These are phyloP conservation scores for Junonia oenone DNA, from an alignment of 2,888 invertebrate species.

Conservation along the genomic window DNA sequence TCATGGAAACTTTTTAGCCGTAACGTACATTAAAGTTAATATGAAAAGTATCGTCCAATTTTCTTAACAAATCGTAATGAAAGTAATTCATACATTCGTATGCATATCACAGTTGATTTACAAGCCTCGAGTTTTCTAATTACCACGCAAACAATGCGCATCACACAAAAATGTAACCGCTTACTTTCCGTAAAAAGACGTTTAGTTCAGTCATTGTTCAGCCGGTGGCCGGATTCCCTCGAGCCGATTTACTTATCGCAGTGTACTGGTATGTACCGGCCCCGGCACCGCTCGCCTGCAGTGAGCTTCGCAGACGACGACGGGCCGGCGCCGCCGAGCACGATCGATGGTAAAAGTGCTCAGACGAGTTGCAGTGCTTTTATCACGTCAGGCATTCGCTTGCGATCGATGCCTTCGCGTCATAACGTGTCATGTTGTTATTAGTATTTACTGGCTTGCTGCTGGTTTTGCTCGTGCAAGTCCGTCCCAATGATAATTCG, in stretches of 20 bases:
- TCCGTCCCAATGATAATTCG: too few species aligned
- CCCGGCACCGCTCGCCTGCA: background rate
- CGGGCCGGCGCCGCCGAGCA: background rate
- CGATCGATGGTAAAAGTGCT: constrained; percentile 1
- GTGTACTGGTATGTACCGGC: background rate
- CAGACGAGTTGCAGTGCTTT: background rate
- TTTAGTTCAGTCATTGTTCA: background rate
- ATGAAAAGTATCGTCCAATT: too few species aligned
- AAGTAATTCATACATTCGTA: background rate
- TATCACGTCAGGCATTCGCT: background rate
- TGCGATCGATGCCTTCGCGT: background rate
- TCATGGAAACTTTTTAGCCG: too few species aligned
- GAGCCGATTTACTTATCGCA: background rate
- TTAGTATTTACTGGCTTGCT: too few species aligned
- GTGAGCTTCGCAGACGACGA: too few species aligned
- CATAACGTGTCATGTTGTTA: background rate
- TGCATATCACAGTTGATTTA: background rate
- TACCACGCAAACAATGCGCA: background rate
- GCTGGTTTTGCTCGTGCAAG: too few species aligned
- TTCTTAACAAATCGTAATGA: background rate
- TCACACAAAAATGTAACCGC: background rate
- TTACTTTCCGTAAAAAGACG: background rate
- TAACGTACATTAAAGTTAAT: too few species aligned
- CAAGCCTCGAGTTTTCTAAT: background rate
- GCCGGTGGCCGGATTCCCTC: constrained; percentile 1